Conservation (phyloP, 2,113 vertebrate species). For the Rhabdomys dilectus region DNA sequence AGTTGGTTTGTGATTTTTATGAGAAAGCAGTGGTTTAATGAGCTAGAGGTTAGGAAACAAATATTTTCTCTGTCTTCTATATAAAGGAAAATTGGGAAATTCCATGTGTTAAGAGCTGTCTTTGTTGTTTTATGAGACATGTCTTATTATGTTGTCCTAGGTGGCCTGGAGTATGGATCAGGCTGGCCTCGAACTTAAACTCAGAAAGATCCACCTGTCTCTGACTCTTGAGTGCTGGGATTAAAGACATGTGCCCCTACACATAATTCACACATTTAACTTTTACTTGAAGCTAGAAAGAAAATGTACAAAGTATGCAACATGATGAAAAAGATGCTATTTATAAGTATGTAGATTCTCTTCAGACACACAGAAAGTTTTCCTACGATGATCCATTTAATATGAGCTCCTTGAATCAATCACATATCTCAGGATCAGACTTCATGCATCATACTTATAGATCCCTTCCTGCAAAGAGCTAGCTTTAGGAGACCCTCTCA, state of each 20-base stretch:
- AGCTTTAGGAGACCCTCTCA: not conserved
- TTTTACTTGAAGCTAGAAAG: constrained; percentile 27
- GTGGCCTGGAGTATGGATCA: not conserved
- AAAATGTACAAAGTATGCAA: constrained; percentile 25
- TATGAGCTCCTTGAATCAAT: constrained; percentile 3
- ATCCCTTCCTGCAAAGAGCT: not conserved
- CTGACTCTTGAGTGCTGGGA: not conserved
- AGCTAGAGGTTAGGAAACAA: constrained; percentile 31
- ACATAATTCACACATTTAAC: not conserved
- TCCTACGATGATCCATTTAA: constrained; percentile 22
- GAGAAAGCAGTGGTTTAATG: not conserved
- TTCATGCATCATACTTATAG: not conserved
- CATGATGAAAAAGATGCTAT: constrained; percentile 24
- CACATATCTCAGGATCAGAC: not conserved
- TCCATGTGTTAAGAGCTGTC: not conserved
- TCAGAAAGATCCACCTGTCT: not conserved
- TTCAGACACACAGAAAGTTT: constrained; percentile 9
- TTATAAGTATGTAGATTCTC: not conserved
- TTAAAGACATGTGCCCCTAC: not conserved
- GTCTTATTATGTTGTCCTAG: not conserved
- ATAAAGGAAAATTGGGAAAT: not conserved
- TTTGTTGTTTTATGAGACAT: not conserved
- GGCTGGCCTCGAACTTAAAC: not conserved
- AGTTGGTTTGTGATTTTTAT: not conserved
- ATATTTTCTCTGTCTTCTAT: not conserved